Evolutionary conservation across 2,797 vertebrate genomes (phyloP).

Genomic region (Acomys russatus): DNA sequence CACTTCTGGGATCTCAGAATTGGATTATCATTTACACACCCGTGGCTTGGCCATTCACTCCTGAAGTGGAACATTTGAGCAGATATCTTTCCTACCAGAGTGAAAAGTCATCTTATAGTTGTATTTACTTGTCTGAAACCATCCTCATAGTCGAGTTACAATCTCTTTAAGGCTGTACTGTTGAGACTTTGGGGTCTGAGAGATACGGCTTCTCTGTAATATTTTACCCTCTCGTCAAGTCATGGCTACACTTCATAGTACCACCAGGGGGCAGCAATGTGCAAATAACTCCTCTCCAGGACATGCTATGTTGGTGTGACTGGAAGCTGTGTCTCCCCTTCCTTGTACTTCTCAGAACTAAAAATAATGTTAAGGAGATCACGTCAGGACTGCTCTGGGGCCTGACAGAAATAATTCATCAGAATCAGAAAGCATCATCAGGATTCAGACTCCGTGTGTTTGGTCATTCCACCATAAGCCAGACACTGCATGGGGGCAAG

Average conservation of each 20-base stretch:
- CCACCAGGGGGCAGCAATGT: slow-evolving; percentile 80
- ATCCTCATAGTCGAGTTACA: neutral
- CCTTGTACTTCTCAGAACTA: neutral
- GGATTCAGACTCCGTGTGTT: neutral
- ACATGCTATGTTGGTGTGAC: neutral
- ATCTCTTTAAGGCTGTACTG: neutral
- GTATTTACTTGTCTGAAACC: neutral
- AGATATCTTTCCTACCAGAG: neutral
- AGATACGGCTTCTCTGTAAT: neutral
- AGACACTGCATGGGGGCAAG: rapidly evolving
- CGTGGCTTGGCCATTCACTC: neutral
- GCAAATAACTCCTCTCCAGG: slow-evolving; percentile 66
- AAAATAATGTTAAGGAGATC: slow-evolving; percentile 24
- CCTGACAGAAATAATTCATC: neutral
- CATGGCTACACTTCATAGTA: neutral
- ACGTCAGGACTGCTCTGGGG: slow-evolving; percentile 53
- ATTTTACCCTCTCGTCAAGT: neutral
- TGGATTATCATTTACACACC: neutral
- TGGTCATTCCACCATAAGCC: rapidly evolving
- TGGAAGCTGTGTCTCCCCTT: neutral
- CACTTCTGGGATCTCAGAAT: neutral
- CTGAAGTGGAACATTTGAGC: neutral
- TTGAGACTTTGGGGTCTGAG: neutral
- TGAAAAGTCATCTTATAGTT: neutral
- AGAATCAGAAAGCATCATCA: neutral